Base-by-base conservation (phyloP, 2,113 vertebrate genomes). In the Helogale parvula region DNA sequence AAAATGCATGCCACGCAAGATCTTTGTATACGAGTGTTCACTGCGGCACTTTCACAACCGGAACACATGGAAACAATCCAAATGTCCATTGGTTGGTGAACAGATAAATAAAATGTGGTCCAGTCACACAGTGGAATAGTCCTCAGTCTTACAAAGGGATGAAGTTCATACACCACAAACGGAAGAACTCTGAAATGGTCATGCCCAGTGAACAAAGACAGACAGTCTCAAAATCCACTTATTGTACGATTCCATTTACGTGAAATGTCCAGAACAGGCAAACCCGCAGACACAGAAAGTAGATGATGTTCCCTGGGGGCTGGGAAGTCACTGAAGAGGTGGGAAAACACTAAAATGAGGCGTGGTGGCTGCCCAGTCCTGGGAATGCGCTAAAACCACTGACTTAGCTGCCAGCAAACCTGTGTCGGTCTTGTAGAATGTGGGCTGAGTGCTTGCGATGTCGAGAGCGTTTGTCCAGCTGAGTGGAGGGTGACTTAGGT, bases 231-330 rank as follows among this genome's bases (percentile, higher is more conserved):
- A 25, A 19, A 66, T 66, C 33, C 74, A 2, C 68, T 10, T 19
- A 1, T 0, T 12, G 13, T 25, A 0, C 0, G 38, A 45, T 19
- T 19, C 79, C 19, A 4, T 5, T 11, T 2, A 0, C 1, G 5
- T 3, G 68, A 17, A 3, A 38, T 1, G 66, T 41, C 38, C 96
- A 60, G 35, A 19, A 5, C 0, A 8, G 33, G 27, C 41, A 9
- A 4, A 6, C 29, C 50, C 27, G 5, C 7, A 29, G 57, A 9
- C 21, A 9, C 21, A 21, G 57, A 60, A 60, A 60, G 57, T 60
- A 60, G 57, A 17, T 23, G 57, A 60, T 23, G 21, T 23, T 60
- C 57, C 57, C 57, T 60, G 57, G 57, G 57, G 47, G 35, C 11
- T 1, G 33, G 5, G n/a, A 47, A 27, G 38, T 15, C 23, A 7